Conservation (phyloP, 2,888 invertebrate genomes). For the Drosophila kambysellisi region DNA sequence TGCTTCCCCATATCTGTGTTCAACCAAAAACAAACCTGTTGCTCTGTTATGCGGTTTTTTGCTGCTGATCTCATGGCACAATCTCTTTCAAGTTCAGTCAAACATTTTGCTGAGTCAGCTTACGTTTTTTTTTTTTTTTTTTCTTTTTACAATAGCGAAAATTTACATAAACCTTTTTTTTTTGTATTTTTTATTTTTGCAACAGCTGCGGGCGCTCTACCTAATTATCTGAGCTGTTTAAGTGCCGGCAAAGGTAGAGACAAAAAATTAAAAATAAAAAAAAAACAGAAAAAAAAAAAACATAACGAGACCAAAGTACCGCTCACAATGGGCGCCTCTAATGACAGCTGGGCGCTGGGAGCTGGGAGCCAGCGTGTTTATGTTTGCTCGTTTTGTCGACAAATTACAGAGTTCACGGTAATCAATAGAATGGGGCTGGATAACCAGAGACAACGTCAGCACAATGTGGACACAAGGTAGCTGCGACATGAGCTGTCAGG, state of each 20-base stretch:
- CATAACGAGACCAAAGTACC: constrained; percentile 28
- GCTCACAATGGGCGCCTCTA: constrained; percentile 54
- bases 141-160: constrained; percentile 32
- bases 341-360: constrained; percentile 48
- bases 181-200: constrained; percentile 11
- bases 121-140: constrained; percentile 13
- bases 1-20: constrained; percentile 13
- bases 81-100: constrained; percentile 48
- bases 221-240: constrained; percentile 75
- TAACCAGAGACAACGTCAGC: constrained; percentile 2
- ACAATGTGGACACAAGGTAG: constrained; percentile 18
- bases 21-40: constrained; percentile 45
- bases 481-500: constrained; percentile 22
- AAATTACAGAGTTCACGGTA: constrained; percentile 47
- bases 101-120: constrained; percentile 52
- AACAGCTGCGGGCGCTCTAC: constrained; percentile 38
- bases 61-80: constrained; percentile 55
- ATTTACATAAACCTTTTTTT: constrained; percentile 53
- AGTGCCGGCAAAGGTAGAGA: constrained; percentile 49
- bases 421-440: constrained; percentile 45
- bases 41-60: constrained; percentile 37
- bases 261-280: constrained; percentile 18
- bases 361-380: constrained; percentile 24
- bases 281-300: constrained; percentile 16
- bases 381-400: constrained; percentile 51